Base-by-base conservation (phyloP, 1,140 invertebrate genomes). In the Cydia fagiglandana region DNA sequence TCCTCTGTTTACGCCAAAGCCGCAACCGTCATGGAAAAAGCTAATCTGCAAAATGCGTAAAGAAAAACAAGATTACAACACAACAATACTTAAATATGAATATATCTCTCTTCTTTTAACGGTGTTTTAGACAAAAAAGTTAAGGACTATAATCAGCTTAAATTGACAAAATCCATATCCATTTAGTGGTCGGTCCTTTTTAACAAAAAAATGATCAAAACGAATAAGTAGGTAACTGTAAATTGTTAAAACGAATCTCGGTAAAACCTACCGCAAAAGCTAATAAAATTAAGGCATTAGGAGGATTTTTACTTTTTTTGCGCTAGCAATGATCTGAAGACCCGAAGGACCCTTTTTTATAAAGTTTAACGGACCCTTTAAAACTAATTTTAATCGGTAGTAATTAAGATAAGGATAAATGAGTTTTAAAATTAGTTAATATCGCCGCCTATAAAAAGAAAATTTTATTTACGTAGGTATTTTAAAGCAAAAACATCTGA, bases 241-340 rank as follows among this genome's bases (percentile, higher is more conserved):
- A 7, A 56, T 17, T 56, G 6, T 17, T 17, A 17, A 53, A 56
- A 56, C 53, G 15, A 20, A 0, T 56, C 20, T 56, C 5, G 4
- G 53, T 56, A 56, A 53, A 53, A n/a, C n/a, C n/a, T 56, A 56
- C 53, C 53, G 15, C 53, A 56, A 56, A 56, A 47, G n/a, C n/a
- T 17, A 56, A 56, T 56, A 56, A 56, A 17, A 56, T 56, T 56
- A 56, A 56, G 53, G n/a, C n/a, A 56, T 56, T 56, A 56, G n/a
- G 6, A 1, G 6, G 4, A 17, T 7, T 17, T 56, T 56, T 17
- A 7, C 7, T 7, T 56, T 56, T 56, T 56, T 56, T 56, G 53
- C n/a, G 15, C 47, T 50, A n/a, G 53, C 53, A 56, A 15, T 50
- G 47, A 41, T 47, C 45, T 56, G 2, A 17, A 56, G 15, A 56